A percentile compares a stretch with the other conserved stretches of the same genome.
phyloP scores from a whole-genome alignment of 2,888 invertebrate genomes.

The Cryptops parisi region DNA sequence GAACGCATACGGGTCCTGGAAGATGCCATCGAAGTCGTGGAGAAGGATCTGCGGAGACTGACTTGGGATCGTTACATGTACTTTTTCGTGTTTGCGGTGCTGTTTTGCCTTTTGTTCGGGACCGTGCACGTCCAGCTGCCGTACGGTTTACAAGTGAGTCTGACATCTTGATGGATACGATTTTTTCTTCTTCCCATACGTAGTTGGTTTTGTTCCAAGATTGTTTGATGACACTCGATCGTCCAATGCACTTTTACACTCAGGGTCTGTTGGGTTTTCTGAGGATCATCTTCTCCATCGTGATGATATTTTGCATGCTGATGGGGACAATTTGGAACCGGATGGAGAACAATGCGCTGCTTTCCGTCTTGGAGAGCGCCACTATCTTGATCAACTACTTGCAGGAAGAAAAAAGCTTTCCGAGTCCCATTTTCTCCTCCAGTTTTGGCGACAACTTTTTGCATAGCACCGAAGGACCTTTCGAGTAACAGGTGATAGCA shows the following conservation, averaged over 20 bases:
- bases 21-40: not conserved
- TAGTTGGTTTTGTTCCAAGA: not conserved
- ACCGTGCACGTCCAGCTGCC: constrained; percentile 11
- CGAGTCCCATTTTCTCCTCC: too few species aligned
- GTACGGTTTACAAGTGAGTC: constrained; percentile 5
- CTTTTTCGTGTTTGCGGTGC: constrained; percentile 7
- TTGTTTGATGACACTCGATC: too few species aligned
- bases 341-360: constrained; percentile 60
- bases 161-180: not conserved
- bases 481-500: too few species aligned
- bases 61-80: constrained; percentile 2
- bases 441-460: too few species aligned
- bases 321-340: constrained; percentile 72
- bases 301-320: constrained; percentile 43
- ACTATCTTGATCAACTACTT: constrained; percentile 10
- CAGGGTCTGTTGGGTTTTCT: constrained; percentile 34
- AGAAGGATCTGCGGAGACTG: not conserved
- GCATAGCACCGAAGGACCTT: too few species aligned
- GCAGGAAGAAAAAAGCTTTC: constrained; percentile 1
- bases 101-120: constrained; percentile 14
- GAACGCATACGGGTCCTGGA: constrained; percentile 9
- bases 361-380: constrained; percentile 38
- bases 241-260: too few species aligned
- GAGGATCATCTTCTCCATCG: constrained; percentile 31
- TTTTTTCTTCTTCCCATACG: not conserved